These are phyloP conservation scores for Colletes gigas DNA, from an alignment of 1,140 invertebrate genomes.

Conservation along the genomic window DNA sequence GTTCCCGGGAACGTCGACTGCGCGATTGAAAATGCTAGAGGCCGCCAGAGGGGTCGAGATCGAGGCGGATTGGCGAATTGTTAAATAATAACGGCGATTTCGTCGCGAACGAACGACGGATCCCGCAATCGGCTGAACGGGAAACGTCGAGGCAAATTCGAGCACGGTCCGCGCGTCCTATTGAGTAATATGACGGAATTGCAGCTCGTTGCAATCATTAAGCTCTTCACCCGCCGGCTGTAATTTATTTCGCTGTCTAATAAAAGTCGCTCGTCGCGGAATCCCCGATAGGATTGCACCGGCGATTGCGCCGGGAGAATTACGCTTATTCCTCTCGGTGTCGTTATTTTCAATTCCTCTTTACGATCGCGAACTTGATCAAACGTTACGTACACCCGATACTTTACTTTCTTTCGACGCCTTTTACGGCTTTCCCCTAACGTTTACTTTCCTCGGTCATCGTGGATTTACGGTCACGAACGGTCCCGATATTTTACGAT, in stretches of 20 bases:
- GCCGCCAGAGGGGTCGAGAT: not conserved
- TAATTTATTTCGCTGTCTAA: conserved; percentile 47
- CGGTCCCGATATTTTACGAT: too few relatives aligned
- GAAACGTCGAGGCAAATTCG: not conserved
- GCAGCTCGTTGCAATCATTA: conserved; percentile 37
- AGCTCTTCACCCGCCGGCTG: not conserved
- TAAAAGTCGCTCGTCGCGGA: conserved; percentile 26
- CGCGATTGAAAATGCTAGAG: too few relatives aligned
- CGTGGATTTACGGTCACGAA: too few relatives aligned
- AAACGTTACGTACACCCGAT: too few relatives aligned
- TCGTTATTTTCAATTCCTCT: not conserved
- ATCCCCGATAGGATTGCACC: conserved; percentile 19
- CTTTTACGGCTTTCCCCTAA: too few relatives aligned
- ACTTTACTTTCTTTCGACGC: too few relatives aligned
- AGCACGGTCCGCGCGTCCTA: not conserved
- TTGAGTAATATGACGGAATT: conserved; percentile 42
- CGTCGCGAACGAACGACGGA: not conserved
- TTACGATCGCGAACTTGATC: not conserved
- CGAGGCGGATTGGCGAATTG: not conserved
- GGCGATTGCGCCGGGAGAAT: conserved; percentile 9
- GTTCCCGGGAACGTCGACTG: too few relatives aligned
- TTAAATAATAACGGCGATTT: not conserved
- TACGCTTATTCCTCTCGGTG: not conserved
- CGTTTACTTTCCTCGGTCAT: too few relatives aligned
- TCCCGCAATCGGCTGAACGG: not conserved